phyloP scores from a whole-genome alignment of 2,888 invertebrate genomes.

The Drosophila conformis region DNA sequence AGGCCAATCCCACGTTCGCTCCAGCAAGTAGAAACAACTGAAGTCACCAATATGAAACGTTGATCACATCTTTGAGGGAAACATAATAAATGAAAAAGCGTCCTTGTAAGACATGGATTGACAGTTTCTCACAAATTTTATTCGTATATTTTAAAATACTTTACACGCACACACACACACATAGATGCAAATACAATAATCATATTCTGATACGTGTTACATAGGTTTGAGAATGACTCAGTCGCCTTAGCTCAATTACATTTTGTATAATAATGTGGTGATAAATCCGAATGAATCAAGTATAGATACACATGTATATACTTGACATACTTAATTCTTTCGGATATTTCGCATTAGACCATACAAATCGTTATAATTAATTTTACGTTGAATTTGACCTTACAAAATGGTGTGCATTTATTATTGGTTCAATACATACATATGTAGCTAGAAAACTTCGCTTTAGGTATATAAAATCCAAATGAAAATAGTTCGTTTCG shows the following conservation, averaged over 20 bases:
- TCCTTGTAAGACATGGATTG: not conserved
- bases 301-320: not conserved
- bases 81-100: not conserved
- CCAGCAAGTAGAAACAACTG: not conserved
- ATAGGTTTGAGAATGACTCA: conserved; percentile 31
- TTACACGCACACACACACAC: conserved; percentile 73
- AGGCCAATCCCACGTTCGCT: not conserved
- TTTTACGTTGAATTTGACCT: conserved; percentile 3
- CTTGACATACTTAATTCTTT: not conserved
- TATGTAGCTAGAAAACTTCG: conserved; percentile 3
- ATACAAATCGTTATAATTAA: conserved; percentile 12
- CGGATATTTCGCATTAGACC: conserved; percentile 1
- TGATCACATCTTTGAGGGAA: not conserved
- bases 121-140: conserved; percentile 39
- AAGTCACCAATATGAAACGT: not conserved
- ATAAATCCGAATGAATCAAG: conserved; percentile 14
- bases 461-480: not conserved
- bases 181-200: conserved; percentile 64
- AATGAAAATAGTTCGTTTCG: conserved; percentile 4
- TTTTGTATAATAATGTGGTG: conserved; percentile 15
- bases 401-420: conserved; percentile 3
- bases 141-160: conserved; percentile 70
- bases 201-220: conserved; percentile 51
- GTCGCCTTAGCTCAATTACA: conserved; percentile 18
- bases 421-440: not conserved